Percentiles rank a stretch among this genome's conserved stretches.
Evolutionary conservation across 2,888 invertebrate species (phyloP).

Genomic region (Unio pictorum): DNA sequence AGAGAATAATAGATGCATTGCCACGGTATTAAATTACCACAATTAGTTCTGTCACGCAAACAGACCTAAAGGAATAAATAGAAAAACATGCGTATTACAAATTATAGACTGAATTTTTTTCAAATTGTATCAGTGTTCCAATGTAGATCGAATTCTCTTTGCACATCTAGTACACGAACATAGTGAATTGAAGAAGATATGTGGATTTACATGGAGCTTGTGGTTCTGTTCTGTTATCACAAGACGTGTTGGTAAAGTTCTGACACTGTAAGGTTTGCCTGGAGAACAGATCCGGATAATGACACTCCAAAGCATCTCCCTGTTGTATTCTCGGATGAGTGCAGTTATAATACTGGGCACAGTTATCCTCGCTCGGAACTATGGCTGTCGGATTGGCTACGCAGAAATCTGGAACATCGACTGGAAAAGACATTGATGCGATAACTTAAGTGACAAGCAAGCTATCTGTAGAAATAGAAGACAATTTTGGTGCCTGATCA

Average conservation of each 20-base stretch:
- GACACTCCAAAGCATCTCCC: slow-evolving; percentile 25
- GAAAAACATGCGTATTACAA: too few relatives aligned
- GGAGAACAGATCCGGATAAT: slow-evolving; percentile 39
- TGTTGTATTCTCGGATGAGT: slow-evolving; percentile 9
- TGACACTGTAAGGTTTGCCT: slow-evolving; percentile 20
- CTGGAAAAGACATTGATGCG: slow-evolving; percentile 1
- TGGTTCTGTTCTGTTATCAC: slow-evolving; percentile 31
- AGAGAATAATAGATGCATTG: too few relatives aligned
- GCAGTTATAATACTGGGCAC: slow-evolving; percentile 45
- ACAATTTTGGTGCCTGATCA: too few relatives aligned
- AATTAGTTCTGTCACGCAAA: too few relatives aligned
- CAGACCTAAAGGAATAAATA: too few relatives aligned
- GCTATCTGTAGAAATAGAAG: not conserved
- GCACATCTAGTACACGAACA: too few relatives aligned
- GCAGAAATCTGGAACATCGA: slow-evolving; percentile 22
- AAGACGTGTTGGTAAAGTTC: slow-evolving; percentile 27
- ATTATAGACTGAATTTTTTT: too few relatives aligned
- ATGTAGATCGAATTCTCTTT: too few relatives aligned
- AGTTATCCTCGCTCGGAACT: slow-evolving; percentile 22
- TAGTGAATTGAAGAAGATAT: not conserved
- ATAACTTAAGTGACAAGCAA: not conserved
- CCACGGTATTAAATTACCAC: too few relatives aligned
- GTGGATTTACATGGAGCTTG: slow-evolving; percentile 37
- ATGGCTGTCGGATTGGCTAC: slow-evolving; percentile 21
- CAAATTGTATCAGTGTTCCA: too few relatives aligned